Evolutionary conservation across 2,113 vertebrate species (phyloP), one percentile per base, ranked within the genome.

Genomic region (Athene cunicularia): DNA sequence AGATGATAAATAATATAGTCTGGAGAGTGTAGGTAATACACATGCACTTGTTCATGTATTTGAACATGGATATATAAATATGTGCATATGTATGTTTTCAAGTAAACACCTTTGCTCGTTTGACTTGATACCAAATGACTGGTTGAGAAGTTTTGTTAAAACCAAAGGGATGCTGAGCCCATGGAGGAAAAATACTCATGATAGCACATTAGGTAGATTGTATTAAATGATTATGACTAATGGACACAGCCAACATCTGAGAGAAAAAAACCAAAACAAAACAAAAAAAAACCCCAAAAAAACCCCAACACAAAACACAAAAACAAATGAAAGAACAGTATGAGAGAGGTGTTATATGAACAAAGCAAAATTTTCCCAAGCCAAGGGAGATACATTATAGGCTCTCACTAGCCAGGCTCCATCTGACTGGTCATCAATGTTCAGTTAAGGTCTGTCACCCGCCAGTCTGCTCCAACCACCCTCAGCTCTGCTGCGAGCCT

Each of bases 361-460:
- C 37, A 66, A 63, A 84, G 9, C 16, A 77, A 60, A 23, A 45
- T 50, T 77, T 50, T 14, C 14, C 12, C 60, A 64, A 59, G 67
- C 8, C 62, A 26, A 30, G 9, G 55, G 18, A 79, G 22, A 30
- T 9, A 23, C 10, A 30, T 12, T 47, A 13, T 5, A 18, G 28
- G 26, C 9, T 45, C 27, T 66, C 6, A 0, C 33, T 30, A 76
- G 17, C 12, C 50, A 59, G 24, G n/a, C 27, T 71, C 68, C 4
- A 3, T 68, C 55, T 1, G 0, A 37, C n/a, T 0, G 0, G 39
- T n/a, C 62, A 41, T 26, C 0, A 1, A 41, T 17, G 43, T 35
- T 43, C 27, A 73, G 59, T 22, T 43, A 52, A 77, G 47, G 6
- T 67, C 23, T 45, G 33, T 70, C 37, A 58, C 63, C 8, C 5